Conservation (phyloP, 2,113 vertebrate species). For the Leucopsar rothschildi region DNA sequence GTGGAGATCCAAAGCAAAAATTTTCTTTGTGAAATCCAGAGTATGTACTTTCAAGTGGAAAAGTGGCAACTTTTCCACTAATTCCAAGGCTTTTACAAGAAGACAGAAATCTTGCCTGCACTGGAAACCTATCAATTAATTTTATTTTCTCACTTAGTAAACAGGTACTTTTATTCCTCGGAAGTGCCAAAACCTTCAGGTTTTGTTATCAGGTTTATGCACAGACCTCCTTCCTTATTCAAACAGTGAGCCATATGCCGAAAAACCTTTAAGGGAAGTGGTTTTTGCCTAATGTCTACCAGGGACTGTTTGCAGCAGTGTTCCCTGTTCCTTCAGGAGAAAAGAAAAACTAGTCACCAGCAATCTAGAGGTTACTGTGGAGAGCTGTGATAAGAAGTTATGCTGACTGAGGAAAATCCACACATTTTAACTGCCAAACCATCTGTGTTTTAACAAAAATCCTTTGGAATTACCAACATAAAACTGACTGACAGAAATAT, state of each 20-base stretch:
- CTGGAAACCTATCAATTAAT: not conserved
- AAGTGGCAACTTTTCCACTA: not conserved
- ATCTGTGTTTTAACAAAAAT: not conserved
- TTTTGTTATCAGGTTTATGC: not conserved
- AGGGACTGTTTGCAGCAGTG: not conserved
- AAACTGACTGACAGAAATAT: not conserved
- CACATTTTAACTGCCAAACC: not conserved
- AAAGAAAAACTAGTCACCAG: not conserved
- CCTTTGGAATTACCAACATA: not conserved
- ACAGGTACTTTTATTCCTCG: not conserved
- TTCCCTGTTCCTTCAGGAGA: not conserved
- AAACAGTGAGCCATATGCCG: not conserved
- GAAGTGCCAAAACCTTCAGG: not conserved
- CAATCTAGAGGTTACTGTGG: not conserved
- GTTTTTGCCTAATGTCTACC: not conserved
- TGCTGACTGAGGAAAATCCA: not conserved
- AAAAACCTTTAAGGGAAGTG: not conserved
- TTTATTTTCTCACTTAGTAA: not conserved
- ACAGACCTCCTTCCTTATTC: not conserved
- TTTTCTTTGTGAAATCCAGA: not conserved
- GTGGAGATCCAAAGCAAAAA: not conserved
- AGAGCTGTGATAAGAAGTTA: not conserved
- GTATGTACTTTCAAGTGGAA: not conserved
- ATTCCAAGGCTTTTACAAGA: not conserved
- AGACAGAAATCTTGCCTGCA: not conserved